phyloP scores from a whole-genome alignment of 2,888 invertebrate genomes.

The Drosophila algonquin region DNA sequence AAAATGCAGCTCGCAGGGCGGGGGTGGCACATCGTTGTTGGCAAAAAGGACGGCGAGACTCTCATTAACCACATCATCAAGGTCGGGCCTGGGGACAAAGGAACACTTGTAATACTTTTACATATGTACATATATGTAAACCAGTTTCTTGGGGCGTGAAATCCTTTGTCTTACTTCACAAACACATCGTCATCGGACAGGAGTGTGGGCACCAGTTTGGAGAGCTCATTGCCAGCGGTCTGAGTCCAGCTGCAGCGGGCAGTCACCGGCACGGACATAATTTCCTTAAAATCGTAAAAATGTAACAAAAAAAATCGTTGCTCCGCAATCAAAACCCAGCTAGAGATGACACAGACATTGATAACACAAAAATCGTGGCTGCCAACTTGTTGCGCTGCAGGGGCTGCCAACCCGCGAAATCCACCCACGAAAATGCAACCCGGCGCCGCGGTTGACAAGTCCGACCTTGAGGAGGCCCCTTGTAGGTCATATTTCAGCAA shows the following conservation, averaged over 20 bases:
- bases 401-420: constrained; percentile 16
- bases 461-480: constrained; percentile 65
- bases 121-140: constrained; percentile 22
- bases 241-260: constrained; percentile 73
- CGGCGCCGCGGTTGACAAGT: constrained; percentile 50
- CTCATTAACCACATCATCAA: constrained; percentile 76
- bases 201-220: constrained; percentile 62
- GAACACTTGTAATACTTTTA: background rate
- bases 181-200: constrained; percentile 74
- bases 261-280: constrained; percentile 54
- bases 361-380: constrained; percentile 8
- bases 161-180: constrained; percentile 76
- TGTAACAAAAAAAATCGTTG: constrained; percentile 10
- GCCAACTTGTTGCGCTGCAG: background rate
- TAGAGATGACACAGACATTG: constrained; percentile 8
- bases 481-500: constrained; percentile 70
- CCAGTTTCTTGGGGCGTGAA: constrained; percentile 52
- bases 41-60: constrained; percentile 75
- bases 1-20: constrained; percentile 77
- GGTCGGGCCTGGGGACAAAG: constrained; percentile 62
- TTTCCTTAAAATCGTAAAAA: background rate
- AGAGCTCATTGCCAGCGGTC: constrained; percentile 69
- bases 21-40: constrained; percentile 35
- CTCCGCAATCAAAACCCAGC: constrained; percentile 30
- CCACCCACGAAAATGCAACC: constrained; percentile 7